Evolutionary conservation across 2,888 invertebrate species (phyloP).

Genomic region (Parnassius apollo): DNA sequence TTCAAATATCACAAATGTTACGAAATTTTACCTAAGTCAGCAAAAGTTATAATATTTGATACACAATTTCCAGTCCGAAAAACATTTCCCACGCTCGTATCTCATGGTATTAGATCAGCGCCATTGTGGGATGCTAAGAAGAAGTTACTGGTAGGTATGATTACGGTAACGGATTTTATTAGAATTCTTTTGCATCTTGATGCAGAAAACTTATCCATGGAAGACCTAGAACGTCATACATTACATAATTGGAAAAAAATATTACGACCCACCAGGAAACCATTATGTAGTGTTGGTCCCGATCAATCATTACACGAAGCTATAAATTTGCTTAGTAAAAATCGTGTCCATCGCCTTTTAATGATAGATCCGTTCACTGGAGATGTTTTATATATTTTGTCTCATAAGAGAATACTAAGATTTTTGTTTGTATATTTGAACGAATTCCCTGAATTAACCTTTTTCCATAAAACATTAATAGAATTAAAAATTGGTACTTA

Average conservation of each 20-base stretch:
- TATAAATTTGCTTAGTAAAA: constrained; percentile 67
- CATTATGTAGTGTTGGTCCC: constrained; percentile 65
- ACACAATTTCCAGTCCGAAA: constrained; percentile 73
- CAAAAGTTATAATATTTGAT: constrained; percentile 76
- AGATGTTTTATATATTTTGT: constrained; percentile 71
- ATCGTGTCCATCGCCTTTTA: constrained; percentile 70
- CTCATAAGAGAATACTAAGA: constrained; percentile 73
- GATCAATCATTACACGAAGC: constrained; percentile 74
- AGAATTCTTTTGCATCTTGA: constrained; percentile 68
- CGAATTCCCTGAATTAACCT: constrained; percentile 74
- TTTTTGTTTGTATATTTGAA: constrained; percentile 75
- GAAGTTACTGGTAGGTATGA: constrained; percentile 73
- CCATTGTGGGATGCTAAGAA: constrained; percentile 74
- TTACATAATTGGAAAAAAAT: constrained; percentile 74
- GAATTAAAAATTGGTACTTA: constrained; percentile 75
- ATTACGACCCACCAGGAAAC: constrained; percentile 62
- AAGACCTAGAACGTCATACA: constrained; percentile 71
- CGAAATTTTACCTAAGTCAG: constrained; percentile 75
- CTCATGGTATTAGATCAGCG: constrained; percentile 73
- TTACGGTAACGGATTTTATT: constrained; percentile 75
- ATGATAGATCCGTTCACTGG: constrained; percentile 68
- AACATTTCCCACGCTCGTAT: constrained; percentile 74
- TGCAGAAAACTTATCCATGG: constrained; percentile 65
- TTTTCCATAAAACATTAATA: constrained; percentile 67
- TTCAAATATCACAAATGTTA: constrained; percentile 77